These are phyloP conservation scores for Picus viridis DNA, from an alignment of 2,797 vertebrate species.

Conservation along the genomic window DNA sequence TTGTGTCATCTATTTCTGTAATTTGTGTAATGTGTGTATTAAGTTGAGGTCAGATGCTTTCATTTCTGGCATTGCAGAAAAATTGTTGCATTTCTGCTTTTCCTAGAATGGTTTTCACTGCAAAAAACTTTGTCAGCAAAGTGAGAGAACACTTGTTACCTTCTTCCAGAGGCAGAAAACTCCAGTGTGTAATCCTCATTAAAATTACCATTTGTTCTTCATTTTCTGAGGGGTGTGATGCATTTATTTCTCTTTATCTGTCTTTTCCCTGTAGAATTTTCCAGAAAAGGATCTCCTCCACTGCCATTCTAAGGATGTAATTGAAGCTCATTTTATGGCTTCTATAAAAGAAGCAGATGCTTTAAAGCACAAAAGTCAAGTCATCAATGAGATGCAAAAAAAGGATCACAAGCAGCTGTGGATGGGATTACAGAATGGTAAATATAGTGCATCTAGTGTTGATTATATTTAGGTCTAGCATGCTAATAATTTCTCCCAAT, in stretches of 20 bases:
- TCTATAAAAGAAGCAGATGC: constrained; percentile 98
- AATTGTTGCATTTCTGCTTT: neutral
- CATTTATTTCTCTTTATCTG: constrained; percentile 22
- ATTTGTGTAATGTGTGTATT: neutral
- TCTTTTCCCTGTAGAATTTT: constrained; percentile 84
- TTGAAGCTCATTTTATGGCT: constrained; percentile 99
- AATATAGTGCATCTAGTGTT: constrained; percentile 33
- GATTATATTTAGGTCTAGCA: neutral
- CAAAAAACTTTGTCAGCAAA: neutral
- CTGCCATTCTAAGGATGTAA: constrained; percentile 90
- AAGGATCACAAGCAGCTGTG: constrained; percentile 99
- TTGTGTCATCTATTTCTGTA: no score
- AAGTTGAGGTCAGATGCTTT: neutral
- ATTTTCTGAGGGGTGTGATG: neutral
- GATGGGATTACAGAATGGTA: constrained; percentile 99
- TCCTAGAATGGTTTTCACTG: neutral
- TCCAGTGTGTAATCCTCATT: neutral
- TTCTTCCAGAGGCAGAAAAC: neutral
- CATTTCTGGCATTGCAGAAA: neutral
- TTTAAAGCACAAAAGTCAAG: constrained; percentile 98
- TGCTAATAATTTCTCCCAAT: neutral
- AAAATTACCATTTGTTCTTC: neutral
- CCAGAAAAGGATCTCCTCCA: constrained; percentile 94
- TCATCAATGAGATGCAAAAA: constrained; percentile 99
- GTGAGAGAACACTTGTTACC: neutral